Percentiles rank a stretch among this genome's conserved stretches.
Conservation (phyloP, 2,797 vertebrate species). For the Babyrousa celebensis region DNA sequence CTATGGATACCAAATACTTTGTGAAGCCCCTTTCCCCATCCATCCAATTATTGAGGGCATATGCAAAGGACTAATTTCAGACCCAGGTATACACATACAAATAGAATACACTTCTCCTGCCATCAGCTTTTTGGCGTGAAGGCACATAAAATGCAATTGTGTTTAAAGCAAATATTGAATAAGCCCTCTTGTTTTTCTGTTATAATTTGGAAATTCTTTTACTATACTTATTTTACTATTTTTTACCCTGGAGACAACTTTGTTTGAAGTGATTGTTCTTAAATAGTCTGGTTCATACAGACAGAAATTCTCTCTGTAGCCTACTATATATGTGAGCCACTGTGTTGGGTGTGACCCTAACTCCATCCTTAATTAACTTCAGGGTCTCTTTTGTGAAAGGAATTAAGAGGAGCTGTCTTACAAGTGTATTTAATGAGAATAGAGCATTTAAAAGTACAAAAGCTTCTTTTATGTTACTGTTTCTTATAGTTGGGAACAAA, state of each 20-base stretch:
- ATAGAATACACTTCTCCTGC: not conserved
- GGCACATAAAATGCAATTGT: not conserved
- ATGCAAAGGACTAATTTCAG: not conserved
- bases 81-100: not conserved
- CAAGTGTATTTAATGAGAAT: conserved; percentile 40
- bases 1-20: not conserved
- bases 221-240: not conserved
- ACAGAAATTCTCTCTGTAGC: not conserved
- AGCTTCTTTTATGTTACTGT: conserved; percentile 25
- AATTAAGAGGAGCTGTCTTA: not conserved
- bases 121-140: conserved; percentile 2
- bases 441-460: conserved; percentile 37
- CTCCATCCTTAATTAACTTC: conserved; percentile 13
- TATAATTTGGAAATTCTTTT: conserved; percentile 58
- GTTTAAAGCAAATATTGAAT: conserved; percentile 26
- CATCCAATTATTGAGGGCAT: not conserved
- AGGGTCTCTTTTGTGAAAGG: not conserved
- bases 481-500: conserved; percentile 59
- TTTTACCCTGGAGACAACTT: conserved; percentile 7
- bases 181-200: not conserved
- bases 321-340: not conserved
- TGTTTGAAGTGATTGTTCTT: conserved; percentile 45
- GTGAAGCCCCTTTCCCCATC: not conserved
- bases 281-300: not conserved
- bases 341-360: not conserved